Conservation (phyloP, 37 sponge, comb jelly and placozoan species). For the Haliclona indistincta region DNA sequence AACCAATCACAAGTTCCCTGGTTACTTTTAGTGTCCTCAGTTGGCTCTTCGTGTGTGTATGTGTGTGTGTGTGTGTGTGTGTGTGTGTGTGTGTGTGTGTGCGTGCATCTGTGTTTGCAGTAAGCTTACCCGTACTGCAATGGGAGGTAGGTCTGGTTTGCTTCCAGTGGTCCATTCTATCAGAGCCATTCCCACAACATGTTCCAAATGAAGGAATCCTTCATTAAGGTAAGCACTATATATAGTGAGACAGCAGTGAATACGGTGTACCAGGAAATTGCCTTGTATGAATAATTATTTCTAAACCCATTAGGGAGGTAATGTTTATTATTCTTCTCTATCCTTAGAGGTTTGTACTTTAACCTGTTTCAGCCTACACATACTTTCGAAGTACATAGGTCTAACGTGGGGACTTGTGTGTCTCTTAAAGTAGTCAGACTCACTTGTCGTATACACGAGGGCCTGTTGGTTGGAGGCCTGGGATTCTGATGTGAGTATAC, state of each 20-base stretch:
- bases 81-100: background rate
- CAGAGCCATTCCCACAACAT: background rate
- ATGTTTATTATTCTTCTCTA: no score
- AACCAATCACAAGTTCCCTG: background rate
- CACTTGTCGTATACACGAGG: constrained; percentile 19
- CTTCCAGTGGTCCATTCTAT: background rate
- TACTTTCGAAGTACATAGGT: no score
- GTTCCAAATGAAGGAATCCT: constrained; percentile 8
- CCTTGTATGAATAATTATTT: no score
- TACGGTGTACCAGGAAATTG: no score
- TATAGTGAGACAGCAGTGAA: background rate
- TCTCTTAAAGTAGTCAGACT: background rate
- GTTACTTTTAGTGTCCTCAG: background rate
- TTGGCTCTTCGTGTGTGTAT: background rate
- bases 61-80: background rate
- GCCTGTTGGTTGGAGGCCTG: background rate
- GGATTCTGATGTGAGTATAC: background rate
- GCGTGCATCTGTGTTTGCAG: background rate
- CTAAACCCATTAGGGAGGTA: no score
- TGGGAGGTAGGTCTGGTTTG: background rate
- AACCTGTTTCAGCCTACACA: no score
- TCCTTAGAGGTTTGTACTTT: no score
- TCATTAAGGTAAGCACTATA: constrained; percentile 4
- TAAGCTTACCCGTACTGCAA: background rate
- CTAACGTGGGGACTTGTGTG: no score